Percentiles rank a stretch among this genome's conserved stretches.
Conservation (phyloP, 2,113 vertebrate species). For the Pyrgilauda ruficollis region DNA sequence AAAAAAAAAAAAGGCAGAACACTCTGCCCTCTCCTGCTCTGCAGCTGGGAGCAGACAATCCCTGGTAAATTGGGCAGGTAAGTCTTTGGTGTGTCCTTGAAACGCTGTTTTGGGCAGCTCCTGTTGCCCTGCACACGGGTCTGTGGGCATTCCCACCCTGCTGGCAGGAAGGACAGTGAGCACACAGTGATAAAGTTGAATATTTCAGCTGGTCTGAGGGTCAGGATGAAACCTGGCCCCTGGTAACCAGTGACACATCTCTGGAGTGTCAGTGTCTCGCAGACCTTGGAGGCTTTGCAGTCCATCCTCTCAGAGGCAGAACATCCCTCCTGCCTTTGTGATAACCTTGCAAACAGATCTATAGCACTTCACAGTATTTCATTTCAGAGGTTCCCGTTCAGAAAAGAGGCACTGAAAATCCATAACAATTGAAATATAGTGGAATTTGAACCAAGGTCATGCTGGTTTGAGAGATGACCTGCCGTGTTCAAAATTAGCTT, state of each 20-base stretch:
- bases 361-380: slow-evolving; percentile 28
- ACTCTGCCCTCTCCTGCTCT: background rate
- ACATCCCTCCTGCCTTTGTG: slow-evolving; percentile 29
- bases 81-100: background rate
- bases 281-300: background rate
- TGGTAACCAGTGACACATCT: background rate
- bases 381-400: slow-evolving; percentile 44
- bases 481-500: background rate
- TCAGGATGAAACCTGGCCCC: background rate
- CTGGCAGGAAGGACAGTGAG: background rate
- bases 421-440: slow-evolving; percentile 46
- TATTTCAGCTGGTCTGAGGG: background rate
- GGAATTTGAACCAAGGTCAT: slow-evolving; percentile 19
- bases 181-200: background rate
- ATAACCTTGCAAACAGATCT: slow-evolving; percentile 59
- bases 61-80: background rate
- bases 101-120: rapidly evolving
- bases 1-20: background rate
- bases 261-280: background rate
- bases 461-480: slow-evolving; percentile 8
- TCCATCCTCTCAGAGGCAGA: background rate
- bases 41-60: background rate
- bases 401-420: slow-evolving; percentile 55
- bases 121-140: background rate
- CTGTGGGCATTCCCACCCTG: background rate